Base-by-base conservation (phyloP, 2,888 invertebrate species). In the Ennomos erosarius region DNA sequence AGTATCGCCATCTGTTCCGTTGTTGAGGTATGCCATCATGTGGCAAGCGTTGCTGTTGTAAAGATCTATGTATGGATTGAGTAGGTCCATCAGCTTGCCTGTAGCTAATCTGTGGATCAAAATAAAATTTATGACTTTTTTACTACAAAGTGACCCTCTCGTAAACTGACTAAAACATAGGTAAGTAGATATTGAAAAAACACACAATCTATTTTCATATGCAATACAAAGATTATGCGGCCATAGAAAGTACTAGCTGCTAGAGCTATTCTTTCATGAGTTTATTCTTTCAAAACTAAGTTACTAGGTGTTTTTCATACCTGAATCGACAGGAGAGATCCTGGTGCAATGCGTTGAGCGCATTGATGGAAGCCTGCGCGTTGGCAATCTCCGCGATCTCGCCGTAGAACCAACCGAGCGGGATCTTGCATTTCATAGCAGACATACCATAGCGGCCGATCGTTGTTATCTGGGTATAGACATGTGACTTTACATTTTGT, bases 391-490 rank as follows among this genome's bases (percentile, higher is more conserved):
- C 94, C 2, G 97, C 95, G 40, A 97, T 94, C 83, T 98, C 98
- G 0, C 98, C 98, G 81, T 97, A 98, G 87, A 98, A 98, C 86
- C 96, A 96, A n/a, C 98, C 98, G 38, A 98, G 92, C 0, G 98
- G 98, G 65, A 98, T 97, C 88, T 97, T 96, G 76, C 98, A 98
- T 70, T 97, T 95, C 55, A 97, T 96, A 0, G 97, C 96, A 26
- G 97, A 96, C 96, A 98, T 97, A 45, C 98, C 98, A 78, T 98
- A 98, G 10, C 98, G 94, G 9, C 98, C 98, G 69, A 98, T 97
- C 0, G 97, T 97, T 36, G 98, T 98, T 62, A 98, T 96, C 96
- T 97, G 79, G 56, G 13, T 5, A 16, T 9, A 35, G 11, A 26
- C 26, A 26, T 26, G 26, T 26, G 26, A 26, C 26, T 26, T 26